phyloP scores from a whole-genome alignment of 1,140 invertebrate species.

The Drosophila virilis region DNA sequence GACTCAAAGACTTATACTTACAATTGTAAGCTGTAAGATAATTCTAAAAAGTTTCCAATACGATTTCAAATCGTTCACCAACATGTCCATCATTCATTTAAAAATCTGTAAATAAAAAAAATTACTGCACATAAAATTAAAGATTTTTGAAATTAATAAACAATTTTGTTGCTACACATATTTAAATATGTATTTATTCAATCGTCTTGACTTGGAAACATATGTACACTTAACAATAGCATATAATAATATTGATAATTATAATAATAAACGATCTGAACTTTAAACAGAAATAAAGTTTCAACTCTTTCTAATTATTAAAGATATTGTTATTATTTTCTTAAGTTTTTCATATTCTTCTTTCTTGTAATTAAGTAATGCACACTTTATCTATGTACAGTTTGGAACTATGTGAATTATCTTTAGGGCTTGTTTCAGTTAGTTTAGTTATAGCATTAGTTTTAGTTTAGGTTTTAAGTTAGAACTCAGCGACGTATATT shows the following conservation, averaged over 20 bases:
- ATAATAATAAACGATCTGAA: constrained; percentile 41
- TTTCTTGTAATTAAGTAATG: constrained; percentile 64
- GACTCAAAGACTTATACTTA: too few species aligned
- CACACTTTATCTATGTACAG: constrained; percentile 81
- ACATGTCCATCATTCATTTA: too few species aligned
- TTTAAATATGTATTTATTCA: constrained; percentile 71
- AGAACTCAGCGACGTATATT: constrained; percentile 73
- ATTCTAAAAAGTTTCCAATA: too few species aligned
- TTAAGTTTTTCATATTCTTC: constrained; percentile 2
- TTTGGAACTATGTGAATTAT: constrained; percentile 79
- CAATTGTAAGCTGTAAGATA: too few species aligned
- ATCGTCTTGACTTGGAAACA: constrained; percentile 62
- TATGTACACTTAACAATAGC: constrained; percentile 73
- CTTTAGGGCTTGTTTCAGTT: constrained; percentile 57
- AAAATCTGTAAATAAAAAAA: neutral
- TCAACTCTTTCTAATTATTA: constrained; percentile 55
- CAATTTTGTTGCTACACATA: constrained; percentile 57
- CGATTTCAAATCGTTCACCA: too few species aligned
- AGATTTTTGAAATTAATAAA: neutral
- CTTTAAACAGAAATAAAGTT: constrained; percentile 39
- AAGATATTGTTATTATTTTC: constrained; percentile 41
- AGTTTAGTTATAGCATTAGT: constrained; percentile 30
- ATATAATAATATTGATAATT: constrained; percentile 49
- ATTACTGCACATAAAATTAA: neutral
- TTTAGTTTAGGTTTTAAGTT: constrained; percentile 44